Evolutionary conservation across 1,140 invertebrate genomes (phyloP).

Genomic region (Leptoteleia sp.): DNA sequence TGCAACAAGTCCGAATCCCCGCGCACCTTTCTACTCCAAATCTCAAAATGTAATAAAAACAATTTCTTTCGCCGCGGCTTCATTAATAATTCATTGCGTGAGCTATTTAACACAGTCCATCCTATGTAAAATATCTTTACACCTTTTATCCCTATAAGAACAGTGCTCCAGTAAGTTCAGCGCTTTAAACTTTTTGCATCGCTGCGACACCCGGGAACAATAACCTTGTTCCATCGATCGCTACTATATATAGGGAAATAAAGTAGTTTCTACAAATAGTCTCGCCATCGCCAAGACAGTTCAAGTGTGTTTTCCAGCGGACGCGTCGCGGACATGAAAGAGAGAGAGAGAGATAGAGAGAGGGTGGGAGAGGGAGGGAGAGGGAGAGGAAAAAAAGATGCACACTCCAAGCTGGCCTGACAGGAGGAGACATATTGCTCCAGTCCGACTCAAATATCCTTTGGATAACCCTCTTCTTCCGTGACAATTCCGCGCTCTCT

Average conservation of each 20-base stretch:
- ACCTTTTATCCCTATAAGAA: slow-evolving; percentile 22
- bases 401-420: not conserved
- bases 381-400: no score
- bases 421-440: slow-evolving; percentile 33
- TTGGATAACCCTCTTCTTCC: not conserved
- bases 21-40: slow-evolving; percentile 38
- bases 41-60: slow-evolving; percentile 23
- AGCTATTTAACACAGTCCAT: slow-evolving; percentile 28
- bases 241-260: slow-evolving; percentile 56
- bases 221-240: slow-evolving; percentile 59
- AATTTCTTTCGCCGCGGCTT: slow-evolving; percentile 20
- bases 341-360: no score
- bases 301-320: slow-evolving; percentile 50
- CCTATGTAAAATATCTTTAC: slow-evolving; percentile 37
- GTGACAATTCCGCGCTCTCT: no score
- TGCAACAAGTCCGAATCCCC: slow-evolving; percentile 29
- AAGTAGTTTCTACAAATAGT: slow-evolving; percentile 52
- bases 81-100: slow-evolving; percentile 50
- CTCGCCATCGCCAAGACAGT: slow-evolving; percentile 19
- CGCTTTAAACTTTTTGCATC: slow-evolving; percentile 22
- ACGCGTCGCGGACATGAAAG: slow-evolving; percentile 7
- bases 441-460: slow-evolving; percentile 7
- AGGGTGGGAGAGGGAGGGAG: no score
- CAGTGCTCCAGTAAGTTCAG: slow-evolving; percentile 19
- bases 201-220: slow-evolving; percentile 32